Base-by-base conservation (phyloP, 1,140 invertebrate species). In the Drosophila oshimai region DNA sequence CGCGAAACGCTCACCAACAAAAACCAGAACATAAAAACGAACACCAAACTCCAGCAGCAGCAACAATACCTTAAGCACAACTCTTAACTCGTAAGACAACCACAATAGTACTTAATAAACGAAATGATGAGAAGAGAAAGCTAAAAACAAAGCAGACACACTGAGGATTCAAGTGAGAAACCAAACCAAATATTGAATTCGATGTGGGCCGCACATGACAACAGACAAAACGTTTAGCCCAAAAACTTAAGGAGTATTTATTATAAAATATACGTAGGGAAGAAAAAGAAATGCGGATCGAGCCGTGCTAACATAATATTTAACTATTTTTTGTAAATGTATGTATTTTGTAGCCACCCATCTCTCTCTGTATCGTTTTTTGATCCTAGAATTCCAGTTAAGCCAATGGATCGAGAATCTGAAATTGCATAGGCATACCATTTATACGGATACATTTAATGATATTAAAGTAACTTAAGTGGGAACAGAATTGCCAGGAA, bases 41-140 rank as follows among this genome's bases (percentile, higher is more conserved):
- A 53, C 41, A 41, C 33, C 44, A 62, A 49, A 47, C 36, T 49
- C 50, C 37, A 55, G 6, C 17, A 33, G 6, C 33, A 34, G 10
- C 18, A 44, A 12, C 15, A 42, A 22, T 42, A 36, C 50, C 54
- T 67, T 77, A 77, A 67, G 76, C 67, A 83, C 72, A 73, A 76
- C 58, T 81, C 72, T 67, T 65, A 72, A 41, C 13, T 39, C 49
- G 6, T 75, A 80, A 80, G 55, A 36, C 17, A 58, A 51, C 36
- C 42, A 58, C 31, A 69, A 60, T 71, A 61, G 68, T 61, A 72
- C 45, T 72, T 72, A 71, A 71, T 15, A 20, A 36, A 45, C n/a
- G 3, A 15, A 9, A 13, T 22, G 18, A 18, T 28, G 6, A 10
- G n/a, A 28, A 9, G 10, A 22, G 20, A 24, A 42, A 18, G 18